Evolutionary conservation across 2,888 invertebrate genomes (phyloP), one percentile per base, ranked within the genome.

Genomic region (Andrena chrysosceles): DNA sequence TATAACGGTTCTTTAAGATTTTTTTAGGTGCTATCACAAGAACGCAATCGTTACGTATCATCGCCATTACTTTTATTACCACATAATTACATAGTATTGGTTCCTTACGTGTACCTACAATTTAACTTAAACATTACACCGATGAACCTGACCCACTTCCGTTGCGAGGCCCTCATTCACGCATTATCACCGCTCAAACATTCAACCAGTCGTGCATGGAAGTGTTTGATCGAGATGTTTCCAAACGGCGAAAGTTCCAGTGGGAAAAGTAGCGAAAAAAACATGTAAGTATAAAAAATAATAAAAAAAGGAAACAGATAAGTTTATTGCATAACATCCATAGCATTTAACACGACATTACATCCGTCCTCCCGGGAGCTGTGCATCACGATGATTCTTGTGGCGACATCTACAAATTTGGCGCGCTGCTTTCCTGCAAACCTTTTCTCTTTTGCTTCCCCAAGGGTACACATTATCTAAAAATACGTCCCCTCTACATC

Each of bases 51-150:
- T 33, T 42, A 54, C 2, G 31, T 29, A 3, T 64, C 23, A 54
- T 64, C 64, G 10, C 35, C 64, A 16, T 69, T 68, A 52, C 6
- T 67, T 68, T 68, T 68, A 54, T 68, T 68, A 33, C 1, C 8
- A 23, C 2, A 31, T 13, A 56, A 7, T 54, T 64, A 73, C 8
- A 29, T 13, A 23, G 8, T 31, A 35, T 52, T 23, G 23, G 3
- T 35, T 23, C 2, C 23, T 63, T 4, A 16, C 8, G 33, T 54
- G 52, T 16, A 13, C 1, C 4, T 23, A 13, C n/a, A 35, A 63
- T 20, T 72, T 54, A 35, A n/a, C 13, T 63, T 26, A 54, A 48
- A 23, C 20, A 35, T 66, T 59, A 31, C 20, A 20, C 5, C 26
- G 23, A 31, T 23, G 26, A 33, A 74, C 67, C 62, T 62, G 33